These are phyloP conservation scores for Drosophila siamana DNA, from an alignment of 2,888 invertebrate species.

Conservation along the genomic window DNA sequence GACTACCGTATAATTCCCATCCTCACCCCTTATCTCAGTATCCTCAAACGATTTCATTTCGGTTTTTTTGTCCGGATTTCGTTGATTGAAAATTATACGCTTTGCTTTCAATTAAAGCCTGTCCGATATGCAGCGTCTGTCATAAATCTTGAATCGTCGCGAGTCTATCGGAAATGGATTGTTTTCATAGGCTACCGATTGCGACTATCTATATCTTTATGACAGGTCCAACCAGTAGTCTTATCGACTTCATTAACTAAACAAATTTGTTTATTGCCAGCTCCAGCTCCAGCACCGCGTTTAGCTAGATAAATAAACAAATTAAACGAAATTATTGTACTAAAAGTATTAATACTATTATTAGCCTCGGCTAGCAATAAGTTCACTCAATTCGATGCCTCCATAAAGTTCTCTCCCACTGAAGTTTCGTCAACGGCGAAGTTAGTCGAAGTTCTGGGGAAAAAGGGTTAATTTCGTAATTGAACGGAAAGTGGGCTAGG, in stretches of 20 bases:
- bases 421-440: conserved; percentile 23
- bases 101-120: conserved; percentile 77
- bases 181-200: conserved; percentile 64
- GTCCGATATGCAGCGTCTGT: conserved; percentile 59
- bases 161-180: conserved; percentile 28
- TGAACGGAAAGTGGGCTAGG: conserved; percentile 4
- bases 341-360: conserved; percentile 70
- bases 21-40: conserved; percentile 31
- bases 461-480: conserved; percentile 11
- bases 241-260: conserved; percentile 77
- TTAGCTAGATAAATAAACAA: conserved; percentile 75
- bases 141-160: conserved; percentile 62
- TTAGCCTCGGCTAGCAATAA: conserved; percentile 47
- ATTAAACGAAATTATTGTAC: conserved; percentile 75
- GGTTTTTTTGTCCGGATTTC: conserved; percentile 37
- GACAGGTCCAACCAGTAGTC: conserved; percentile 63
- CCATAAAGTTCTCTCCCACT: conserved; percentile 20
- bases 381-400: background rate
- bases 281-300: conserved; percentile 13
- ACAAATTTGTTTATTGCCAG: conserved; percentile 73
- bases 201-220: conserved; percentile 68
- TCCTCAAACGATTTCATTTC: conserved; percentile 7
- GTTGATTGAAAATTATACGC: conserved; percentile 76
- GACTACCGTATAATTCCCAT: conserved; percentile 59
- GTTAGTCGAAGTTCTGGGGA: background rate